Conservation (phyloP, 1,140 invertebrate species). For the Drosophila saltans region DNA sequence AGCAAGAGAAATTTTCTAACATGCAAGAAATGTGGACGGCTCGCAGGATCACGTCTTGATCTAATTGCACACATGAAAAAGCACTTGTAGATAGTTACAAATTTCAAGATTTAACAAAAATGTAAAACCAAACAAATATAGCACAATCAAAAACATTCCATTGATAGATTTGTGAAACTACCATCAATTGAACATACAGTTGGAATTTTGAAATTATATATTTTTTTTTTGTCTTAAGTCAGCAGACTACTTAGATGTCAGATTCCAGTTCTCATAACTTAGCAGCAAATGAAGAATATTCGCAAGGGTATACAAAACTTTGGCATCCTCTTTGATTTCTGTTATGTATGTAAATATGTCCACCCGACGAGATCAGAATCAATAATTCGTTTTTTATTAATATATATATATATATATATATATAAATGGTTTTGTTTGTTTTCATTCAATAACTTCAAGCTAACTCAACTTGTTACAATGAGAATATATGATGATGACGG, state of each 20-base stretch:
- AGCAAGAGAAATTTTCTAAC: constrained; percentile 22
- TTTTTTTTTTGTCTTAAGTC: too few relatives aligned
- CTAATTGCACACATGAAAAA: constrained; percentile 35
- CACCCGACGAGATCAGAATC: constrained; percentile 18
- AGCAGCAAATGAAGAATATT: too few relatives aligned
- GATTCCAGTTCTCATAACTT: too few relatives aligned
- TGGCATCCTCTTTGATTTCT: too few relatives aligned
- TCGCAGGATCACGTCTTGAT: constrained; percentile 12
- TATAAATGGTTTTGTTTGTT: not conserved
- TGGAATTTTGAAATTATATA: too few relatives aligned
- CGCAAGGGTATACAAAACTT: too few relatives aligned
- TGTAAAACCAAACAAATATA: too few relatives aligned
- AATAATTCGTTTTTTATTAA: constrained; percentile 50
- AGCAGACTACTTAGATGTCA: too few relatives aligned
- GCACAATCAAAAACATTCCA: not conserved
- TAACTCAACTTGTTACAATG: constrained; percentile 56
- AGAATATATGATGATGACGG: constrained; percentile 5
- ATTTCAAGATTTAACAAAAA: too few relatives aligned
- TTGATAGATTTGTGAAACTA: not conserved
- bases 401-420: constrained; percentile 9
- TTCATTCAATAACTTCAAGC: constrained; percentile 53
- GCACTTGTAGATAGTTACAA: not conserved
- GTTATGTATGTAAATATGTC: too few relatives aligned
- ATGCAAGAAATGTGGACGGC: constrained; percentile 53
- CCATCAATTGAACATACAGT: too few relatives aligned